Conservation (phyloP, 2,888 invertebrate genomes). For the Dysmachus trigonus region DNA sequence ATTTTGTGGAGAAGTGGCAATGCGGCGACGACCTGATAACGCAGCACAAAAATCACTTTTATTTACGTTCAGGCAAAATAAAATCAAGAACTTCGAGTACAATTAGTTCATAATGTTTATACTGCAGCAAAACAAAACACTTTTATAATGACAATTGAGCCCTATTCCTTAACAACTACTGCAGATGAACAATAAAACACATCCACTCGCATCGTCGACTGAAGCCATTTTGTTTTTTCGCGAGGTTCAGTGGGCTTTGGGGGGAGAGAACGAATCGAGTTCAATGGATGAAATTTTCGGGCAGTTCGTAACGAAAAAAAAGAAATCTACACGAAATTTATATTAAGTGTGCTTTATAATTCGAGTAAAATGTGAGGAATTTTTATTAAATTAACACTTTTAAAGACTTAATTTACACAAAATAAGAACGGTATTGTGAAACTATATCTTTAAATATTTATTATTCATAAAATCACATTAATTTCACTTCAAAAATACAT, state of each 20-base stretch:
- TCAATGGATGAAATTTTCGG: neutral
- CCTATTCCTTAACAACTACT: constrained; percentile 41
- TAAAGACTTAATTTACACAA: neutral
- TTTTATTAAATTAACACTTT: neutral
- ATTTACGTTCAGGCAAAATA: neutral
- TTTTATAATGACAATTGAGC: constrained; percentile 32
- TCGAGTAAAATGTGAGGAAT: no score
- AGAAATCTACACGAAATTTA: neutral
- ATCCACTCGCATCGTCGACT: constrained; percentile 43
- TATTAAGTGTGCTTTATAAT: neutral
- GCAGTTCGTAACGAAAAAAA: neutral
- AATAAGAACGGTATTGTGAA: neutral
- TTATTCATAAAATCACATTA: neutral
- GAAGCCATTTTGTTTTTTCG: constrained; percentile 47
- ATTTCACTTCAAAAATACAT: neutral
- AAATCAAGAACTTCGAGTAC: neutral
- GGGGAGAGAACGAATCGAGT: neutral
- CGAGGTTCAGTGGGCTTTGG: constrained; percentile 43
- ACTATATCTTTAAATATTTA: neutral
- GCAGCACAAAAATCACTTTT: constrained; percentile 35
- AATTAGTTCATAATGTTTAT: constrained; percentile 18
- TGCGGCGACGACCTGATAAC: constrained; percentile 33
- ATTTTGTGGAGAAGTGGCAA: constrained; percentile 40
- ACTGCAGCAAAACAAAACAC: constrained; percentile 27
- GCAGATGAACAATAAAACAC: constrained; percentile 47